Base-by-base conservation (phyloP, 2,888 invertebrate species). In the Seira musarum region DNA sequence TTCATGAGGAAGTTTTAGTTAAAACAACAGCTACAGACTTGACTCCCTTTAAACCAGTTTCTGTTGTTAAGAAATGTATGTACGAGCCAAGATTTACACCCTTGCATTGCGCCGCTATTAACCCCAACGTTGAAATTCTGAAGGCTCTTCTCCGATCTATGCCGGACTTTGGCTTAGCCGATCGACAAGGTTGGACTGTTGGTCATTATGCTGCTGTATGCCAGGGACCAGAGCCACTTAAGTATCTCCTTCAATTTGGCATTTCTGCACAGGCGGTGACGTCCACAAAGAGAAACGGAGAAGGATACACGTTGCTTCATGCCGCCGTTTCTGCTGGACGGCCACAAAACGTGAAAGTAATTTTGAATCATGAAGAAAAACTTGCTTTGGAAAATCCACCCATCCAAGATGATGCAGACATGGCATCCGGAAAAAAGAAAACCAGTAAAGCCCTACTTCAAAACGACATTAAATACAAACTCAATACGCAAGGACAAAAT, bases 121-220 rank as follows among this genome's bases (percentile, higher is more conserved):
- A 91, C 85, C 90, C 91, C 2, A 90, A 90, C 85, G 87, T 88
- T 1, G 88, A 89, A 63, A 89, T 90, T 84, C 84, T 90, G 66
- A 87, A 87, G 1, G 87, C 89, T 1, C 87, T 91, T 0, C 65
- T 90, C 40, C 83, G 87, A 1, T 87, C 89, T 22, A 88, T 89
- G 74, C 90, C 90, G 0, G 90, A 90, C 71, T 88, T 89, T 81
- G 89, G 89, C 84, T 83, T 90, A 35, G 87, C 88, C 5, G 91
- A 91, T 87, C 87, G 87, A 57, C 87, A 88, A 49, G 88, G 89
- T 40, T 88, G 90, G 84, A 86, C 88, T 61, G 89, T 90, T 0
- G 89, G 90, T 65, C 91, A 91, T 86, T 91, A 90, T 87, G 91
- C 91, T 13, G 90, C 91, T 5, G 90, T 89, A 1, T 91, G 90